Evolutionary conservation across 2,888 invertebrate species (phyloP).

Genomic region (Spodoptera picta): DNA sequence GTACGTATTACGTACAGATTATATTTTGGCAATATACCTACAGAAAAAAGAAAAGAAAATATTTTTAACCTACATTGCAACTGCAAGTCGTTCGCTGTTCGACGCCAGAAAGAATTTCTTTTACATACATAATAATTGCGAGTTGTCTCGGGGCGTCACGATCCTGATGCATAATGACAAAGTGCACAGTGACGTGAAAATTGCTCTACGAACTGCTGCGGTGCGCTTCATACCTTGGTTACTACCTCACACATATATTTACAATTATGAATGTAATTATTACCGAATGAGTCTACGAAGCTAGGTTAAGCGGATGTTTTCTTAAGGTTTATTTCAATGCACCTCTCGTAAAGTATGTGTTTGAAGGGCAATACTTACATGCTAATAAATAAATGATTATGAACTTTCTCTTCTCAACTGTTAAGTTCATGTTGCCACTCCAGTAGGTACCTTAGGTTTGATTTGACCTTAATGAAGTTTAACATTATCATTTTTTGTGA

Average conservation of each 20-base stretch:
- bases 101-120: constrained; percentile 84
- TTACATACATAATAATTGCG: constrained; percentile 88
- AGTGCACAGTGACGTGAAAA: constrained; percentile 87
- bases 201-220: constrained; percentile 77
- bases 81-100: constrained; percentile 73
- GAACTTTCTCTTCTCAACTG: not conserved
- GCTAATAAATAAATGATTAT: constrained; percentile 2
- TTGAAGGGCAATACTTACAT: constrained; percentile 1
- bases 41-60: not conserved
- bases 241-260: constrained; percentile 52
- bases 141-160: constrained; percentile 88
- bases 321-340: constrained; percentile 21
- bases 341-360: constrained; percentile 5
- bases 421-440: no score
- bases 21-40: no score
- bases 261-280: constrained; percentile 62
- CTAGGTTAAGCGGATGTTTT: constrained; percentile 29
- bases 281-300: constrained; percentile 41
- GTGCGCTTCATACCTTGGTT: constrained; percentile 53
- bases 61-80: constrained; percentile 19
- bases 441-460: no score
- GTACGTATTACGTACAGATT: no score
- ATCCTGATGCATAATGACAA: constrained; percentile 88
- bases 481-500: no score
- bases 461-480: no score